Base-by-base conservation (phyloP, 2,797 vertebrate genomes). In the Syngnathus acus region DNA sequence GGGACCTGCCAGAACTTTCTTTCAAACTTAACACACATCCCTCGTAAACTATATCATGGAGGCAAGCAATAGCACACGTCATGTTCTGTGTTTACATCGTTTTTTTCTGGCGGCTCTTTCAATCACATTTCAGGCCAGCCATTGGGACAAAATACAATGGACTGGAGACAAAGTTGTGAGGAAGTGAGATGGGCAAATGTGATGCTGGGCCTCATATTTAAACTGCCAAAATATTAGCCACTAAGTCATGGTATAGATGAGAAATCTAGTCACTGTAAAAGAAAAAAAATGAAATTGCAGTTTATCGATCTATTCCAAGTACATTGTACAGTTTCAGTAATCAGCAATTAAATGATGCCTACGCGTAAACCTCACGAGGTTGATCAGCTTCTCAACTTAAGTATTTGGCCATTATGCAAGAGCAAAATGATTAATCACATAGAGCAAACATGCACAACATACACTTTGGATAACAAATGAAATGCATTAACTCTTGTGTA, bases 391-490 rank as follows among this genome's bases (percentile, higher is more conserved):
- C 19, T 42, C 66, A 66, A 45, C 32, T 65, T 26, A 59, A 47
- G 17, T 40, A 57, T 66, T 65, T 53, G 23, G 64, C 39, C 64
- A 77, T 73, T 69, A 64, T 72, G 75, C 57, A 69, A 55, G 26
- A 32, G 67, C 64, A 55, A 62, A 62, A 26, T 65, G 48, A 66
- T 55, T 8, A 32, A 45, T 47, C 65, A 57, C 48, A 69, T 72
- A 64, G 65, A 61, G 68, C 71, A 69, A 75, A 70, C 73, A 68
- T 53, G 60, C 32, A 62, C 17, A 71, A 48, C 70, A 77, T 76
- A 74, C 62, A 43, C 58, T 68, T 43, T 78, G 47, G 48, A 70
- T 54, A 70, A 66, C 69, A 37, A 70, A 74, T 82, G 78, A 69
- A 72, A 80, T 80, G 54, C 16, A 21, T 55, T 62, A 59, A 32